Base-by-base conservation (phyloP, 1,140 invertebrate genomes). In the Apis laboriosa region DNA sequence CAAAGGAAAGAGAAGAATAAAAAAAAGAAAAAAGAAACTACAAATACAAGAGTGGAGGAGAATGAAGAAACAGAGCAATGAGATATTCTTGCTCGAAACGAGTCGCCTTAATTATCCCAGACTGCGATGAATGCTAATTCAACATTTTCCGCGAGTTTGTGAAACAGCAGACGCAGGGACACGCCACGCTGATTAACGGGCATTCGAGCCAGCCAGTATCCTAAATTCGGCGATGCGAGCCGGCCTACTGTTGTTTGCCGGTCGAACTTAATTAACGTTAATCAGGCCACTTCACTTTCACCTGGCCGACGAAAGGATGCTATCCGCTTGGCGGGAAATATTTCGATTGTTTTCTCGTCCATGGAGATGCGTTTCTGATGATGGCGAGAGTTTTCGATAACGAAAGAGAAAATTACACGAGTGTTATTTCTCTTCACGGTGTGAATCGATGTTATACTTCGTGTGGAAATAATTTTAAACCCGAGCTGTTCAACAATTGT, bases 261-360 rank as follows among this genome's bases (percentile, higher is more conserved):
- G 49, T 67, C 58, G 71, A 74, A 80, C 66, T 85, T 85, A 85
- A 85, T 86, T 85, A 85, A 75, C 43, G 72, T 64, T 81, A 73
- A 81, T 72, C 55, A 68, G 80, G 24, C 55, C 28, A 43, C 73
- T 81, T 80, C 60, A 76, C 63, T 81, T 74, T 81, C 34, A 15
- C 77, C 51, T 15, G 64, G 58, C 60, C 49, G 63, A 86, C 72
- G 70, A 75, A 85, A 80, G 24, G 34, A 58, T 19, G n/a, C 49
- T 9, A 19, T 43, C n/a, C 28, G 63, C 15, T 34, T 1, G 17
- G 11, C 28, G 43, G 64, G 43, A 17, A 34, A 64, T 60, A 9
- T 19, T 34, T 64, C 15, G 15, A 9, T 17, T 19, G 7, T 19
- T 64, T 17, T 19, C 28, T 64, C 28, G 9, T 64, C 61, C 61